Conservation (phyloP, 2,797 vertebrate species). For the Yasuhikotakia modesta region DNA sequence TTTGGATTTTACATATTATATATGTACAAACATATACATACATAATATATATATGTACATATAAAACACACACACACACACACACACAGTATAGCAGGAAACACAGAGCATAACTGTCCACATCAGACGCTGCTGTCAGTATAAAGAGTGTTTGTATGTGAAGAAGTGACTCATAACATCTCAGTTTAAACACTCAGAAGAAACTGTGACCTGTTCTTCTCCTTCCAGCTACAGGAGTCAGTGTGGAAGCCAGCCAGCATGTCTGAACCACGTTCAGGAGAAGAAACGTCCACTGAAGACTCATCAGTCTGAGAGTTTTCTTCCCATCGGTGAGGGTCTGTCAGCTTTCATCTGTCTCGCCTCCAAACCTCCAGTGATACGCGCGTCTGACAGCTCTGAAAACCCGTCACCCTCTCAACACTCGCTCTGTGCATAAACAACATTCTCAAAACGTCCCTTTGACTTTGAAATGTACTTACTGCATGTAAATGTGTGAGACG, state of each 20-base stretch:
- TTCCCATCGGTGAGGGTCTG: slow-evolving; percentile 83
- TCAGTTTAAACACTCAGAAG: not conserved
- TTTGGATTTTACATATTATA: no score
- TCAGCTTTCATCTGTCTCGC: slow-evolving; percentile 45
- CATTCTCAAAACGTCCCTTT: slow-evolving; percentile 41
- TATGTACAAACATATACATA: no score
- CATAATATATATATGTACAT: no score
- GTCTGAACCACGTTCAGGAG: slow-evolving; percentile 90
- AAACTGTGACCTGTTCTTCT: slow-evolving; percentile 36
- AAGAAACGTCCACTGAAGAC: slow-evolving; percentile 87
- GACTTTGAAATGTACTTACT: slow-evolving; percentile 33
- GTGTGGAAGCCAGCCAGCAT: slow-evolving; percentile 95
- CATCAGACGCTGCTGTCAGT: no score
- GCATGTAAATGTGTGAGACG: slow-evolving; percentile 44
- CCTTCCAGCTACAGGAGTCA: slow-evolving; percentile 88
- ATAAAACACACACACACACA: no score
- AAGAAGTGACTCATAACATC: slow-evolving; percentile 2
- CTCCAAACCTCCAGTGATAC: slow-evolving; percentile 22
- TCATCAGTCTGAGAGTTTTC: slow-evolving; percentile 95
- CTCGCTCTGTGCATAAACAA: slow-evolving; percentile 34
- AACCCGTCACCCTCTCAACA: slow-evolving; percentile 45
- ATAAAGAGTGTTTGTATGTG: not conserved
- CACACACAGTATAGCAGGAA: no score
- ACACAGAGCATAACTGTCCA: no score
- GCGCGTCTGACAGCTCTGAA: slow-evolving; percentile 47